Evolutionary conservation across 2,797 vertebrate genomes (phyloP), one percentile per base, ranked within the genome.

Genomic region (Eidolon dupreanum): DNA sequence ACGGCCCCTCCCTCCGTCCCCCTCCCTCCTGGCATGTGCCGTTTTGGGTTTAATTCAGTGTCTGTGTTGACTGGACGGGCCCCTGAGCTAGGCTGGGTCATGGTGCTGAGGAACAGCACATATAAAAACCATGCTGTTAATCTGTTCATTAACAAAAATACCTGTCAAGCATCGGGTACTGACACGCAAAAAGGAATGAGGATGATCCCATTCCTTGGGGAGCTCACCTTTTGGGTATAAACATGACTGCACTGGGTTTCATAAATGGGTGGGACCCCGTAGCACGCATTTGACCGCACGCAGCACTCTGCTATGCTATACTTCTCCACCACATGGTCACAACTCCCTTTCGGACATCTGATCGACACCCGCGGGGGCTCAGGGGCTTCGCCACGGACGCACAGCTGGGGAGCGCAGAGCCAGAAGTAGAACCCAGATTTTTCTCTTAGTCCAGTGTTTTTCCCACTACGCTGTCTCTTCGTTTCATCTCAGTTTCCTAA

Each of bases 361-460:
- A 22, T 12, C 53, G 73, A 81, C 78, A 70, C 10, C 59, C 66
- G 12, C 28, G 61, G 22, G 53, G 31, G 33, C 55, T 28, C 57
- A 2, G 41, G 36, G 70, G 57, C 38, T 43, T 43, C 33, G 16
- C 33, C 12, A 19, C 11, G n/a, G 31, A 11, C 16, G 59, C 46
- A 51, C 4, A 55, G 19, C n/a, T n/a, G 59, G 31, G 26, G 38
- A 92, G 36, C 75, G 5, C 9, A 38, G 61, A 59, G 19, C 22
- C 33, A 51, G 65, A 70, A 36, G 3, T 10, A 38, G 43, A 83
- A 68, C 43, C 41, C 49, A 73, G 55, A 79, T 33, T 75, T 94
- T 90, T 91, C 83, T 71, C 43, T 43, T 26, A n/a, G 73, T 31
- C n/a, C 26, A 24, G 10, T 31, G 8, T 59, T 77, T 53, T 85